Evolutionary conservation across 2,113 vertebrate genomes (phyloP).

Genomic region (Hippocampus mohnikei): DNA sequence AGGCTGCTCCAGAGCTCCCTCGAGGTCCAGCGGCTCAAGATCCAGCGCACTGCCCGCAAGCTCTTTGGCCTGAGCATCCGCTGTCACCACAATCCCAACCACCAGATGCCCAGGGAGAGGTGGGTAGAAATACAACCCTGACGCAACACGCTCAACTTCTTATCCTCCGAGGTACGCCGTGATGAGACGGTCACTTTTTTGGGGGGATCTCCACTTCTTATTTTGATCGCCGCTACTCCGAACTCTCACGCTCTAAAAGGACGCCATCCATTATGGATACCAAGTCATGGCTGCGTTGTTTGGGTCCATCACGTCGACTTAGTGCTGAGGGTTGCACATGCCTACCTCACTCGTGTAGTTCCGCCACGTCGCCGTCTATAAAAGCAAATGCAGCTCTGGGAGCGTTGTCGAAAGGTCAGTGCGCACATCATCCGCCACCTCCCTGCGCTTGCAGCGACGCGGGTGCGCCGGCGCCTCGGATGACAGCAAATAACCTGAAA

Average conservation of each 20-base stretch:
- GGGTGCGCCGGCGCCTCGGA: slow-evolving; percentile 34
- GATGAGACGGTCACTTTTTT: neutral
- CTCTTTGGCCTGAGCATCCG: slow-evolving; percentile 96
- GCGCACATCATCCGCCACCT: slow-evolving; percentile 67
- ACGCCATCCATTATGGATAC: slow-evolving; percentile 52
- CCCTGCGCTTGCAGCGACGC: slow-evolving; percentile 36
- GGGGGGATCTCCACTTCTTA: slow-evolving; percentile 17
- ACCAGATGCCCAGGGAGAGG: slow-evolving; percentile 99
- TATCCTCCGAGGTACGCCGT: neutral
- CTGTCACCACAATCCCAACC: slow-evolving; percentile 96
- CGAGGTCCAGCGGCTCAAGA: slow-evolving; percentile 89
- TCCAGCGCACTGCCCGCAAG: slow-evolving; percentile 93
- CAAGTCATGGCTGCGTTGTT: slow-evolving; percentile 49
- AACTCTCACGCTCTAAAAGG: slow-evolving; percentile 17
- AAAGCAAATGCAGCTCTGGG: slow-evolving; percentile 54
- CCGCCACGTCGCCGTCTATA: slow-evolving; percentile 38
- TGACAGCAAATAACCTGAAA: slow-evolving; percentile 29
- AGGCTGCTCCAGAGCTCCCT: slow-evolving; percentile 91
- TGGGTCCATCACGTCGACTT: slow-evolving; percentile 59
- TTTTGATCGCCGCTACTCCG: slow-evolving; percentile 38
- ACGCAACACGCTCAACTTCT: neutral
- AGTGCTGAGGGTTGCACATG: slow-evolving; percentile 64
- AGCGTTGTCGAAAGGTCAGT: slow-evolving; percentile 65
- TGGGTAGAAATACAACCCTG: slow-evolving; percentile 60
- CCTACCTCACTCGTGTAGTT: slow-evolving; percentile 52